Evolutionary conservation across 2,888 invertebrate genomes (phyloP), one percentile per base, ranked within the genome.

Genomic region (Anaspis maculata): DNA sequence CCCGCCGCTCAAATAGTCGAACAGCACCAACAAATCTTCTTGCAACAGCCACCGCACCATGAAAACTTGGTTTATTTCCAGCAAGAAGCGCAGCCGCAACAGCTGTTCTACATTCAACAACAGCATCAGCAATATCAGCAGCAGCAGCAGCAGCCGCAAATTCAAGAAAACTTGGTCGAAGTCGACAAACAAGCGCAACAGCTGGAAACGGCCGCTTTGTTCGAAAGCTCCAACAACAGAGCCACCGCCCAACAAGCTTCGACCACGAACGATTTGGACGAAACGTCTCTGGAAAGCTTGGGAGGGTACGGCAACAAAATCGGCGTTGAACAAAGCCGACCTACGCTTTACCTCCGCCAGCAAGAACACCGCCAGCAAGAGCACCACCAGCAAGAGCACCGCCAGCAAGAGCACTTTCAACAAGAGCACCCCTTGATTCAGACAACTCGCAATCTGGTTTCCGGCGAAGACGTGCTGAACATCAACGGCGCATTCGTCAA

Each of bases 391-490:
- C n/a, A n/a, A n/a, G n/a, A n/a, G n/a, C n/a, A n/a, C n/a, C n/a
- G n/a, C n/a, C n/a, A n/a, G n/a, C n/a, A n/a, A n/a, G n/a, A n/a
- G n/a, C 19, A 19, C 19, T 19, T 19, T 22, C 27, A 27, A 32
- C 15, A 25, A 13, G 66, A 34, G 24, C n/a, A n/a, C n/a, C 23
- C 34, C 48, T 57, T 77, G 23, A 72, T 76, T 9, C 71, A 71
- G 24, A 73, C 69, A 2, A 76, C 76, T 1, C 72, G 72, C 52
- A 73, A 77, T 55, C 59, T 78, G 6, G 73, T 81, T 37, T 68
- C 74, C 0, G 76, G 75, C 39, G 73, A 77, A 49, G 79, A 80
- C 56, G 68, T 81, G 5, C 47, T 78, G 6, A 71, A 70, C 50
- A 79, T 81, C 1, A 81, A 81, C 50, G 60, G 61, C n/a, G 70